phyloP scores from a whole-genome alignment of 2,113 vertebrate genomes.

The Nerophis lumbriciformis region DNA sequence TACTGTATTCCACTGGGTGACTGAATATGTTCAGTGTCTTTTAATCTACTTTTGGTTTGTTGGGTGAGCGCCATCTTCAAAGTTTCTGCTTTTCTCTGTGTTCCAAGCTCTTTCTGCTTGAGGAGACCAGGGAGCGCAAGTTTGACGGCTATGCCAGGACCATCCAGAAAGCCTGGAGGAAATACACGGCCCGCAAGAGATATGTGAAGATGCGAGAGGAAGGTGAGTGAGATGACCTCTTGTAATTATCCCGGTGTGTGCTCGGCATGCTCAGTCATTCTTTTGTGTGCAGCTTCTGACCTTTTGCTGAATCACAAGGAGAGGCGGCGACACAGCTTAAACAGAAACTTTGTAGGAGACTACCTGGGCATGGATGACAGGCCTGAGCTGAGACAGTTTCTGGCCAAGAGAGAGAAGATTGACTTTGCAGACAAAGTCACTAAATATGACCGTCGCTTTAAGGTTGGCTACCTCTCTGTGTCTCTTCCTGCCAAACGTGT shows the following conservation, averaged over 20 bases:
- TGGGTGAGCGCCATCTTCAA: too few relatives aligned
- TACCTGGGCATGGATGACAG: conserved; percentile 95
- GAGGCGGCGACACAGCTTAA: conserved; percentile 90
- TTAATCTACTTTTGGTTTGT: conserved; percentile 18
- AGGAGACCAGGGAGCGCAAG: conserved; percentile 95
- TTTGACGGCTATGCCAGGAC: conserved; percentile 91
- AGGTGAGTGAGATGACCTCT: conserved; percentile 71
- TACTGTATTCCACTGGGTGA: too few relatives aligned
- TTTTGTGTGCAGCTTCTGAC: conserved; percentile 79
- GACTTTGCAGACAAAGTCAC: conserved; percentile 93
- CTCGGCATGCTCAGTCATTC: background rate
- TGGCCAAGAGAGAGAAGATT: conserved; percentile 92
- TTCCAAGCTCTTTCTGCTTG: conserved; percentile 87
- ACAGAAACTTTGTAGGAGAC: conserved; percentile 95
- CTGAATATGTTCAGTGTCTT: background rate
- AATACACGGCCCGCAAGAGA: conserved; percentile 85
- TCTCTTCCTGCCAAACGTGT: too few relatives aligned
- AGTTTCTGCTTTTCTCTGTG: conserved; percentile 10
- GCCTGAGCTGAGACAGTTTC: conserved; percentile 89
- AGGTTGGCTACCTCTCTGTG: conserved; percentile 69
- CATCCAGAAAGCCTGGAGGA: conserved; percentile 95
- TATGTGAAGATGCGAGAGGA: conserved; percentile 98
- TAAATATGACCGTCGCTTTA: conserved; percentile 92
- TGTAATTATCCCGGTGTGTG: background rate
- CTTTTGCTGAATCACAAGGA: conserved; percentile 92